Percentiles rank a stretch among this genome's conserved stretches.
phyloP scores from a whole-genome alignment of 2,888 invertebrate species.

The Brenthis ino region DNA sequence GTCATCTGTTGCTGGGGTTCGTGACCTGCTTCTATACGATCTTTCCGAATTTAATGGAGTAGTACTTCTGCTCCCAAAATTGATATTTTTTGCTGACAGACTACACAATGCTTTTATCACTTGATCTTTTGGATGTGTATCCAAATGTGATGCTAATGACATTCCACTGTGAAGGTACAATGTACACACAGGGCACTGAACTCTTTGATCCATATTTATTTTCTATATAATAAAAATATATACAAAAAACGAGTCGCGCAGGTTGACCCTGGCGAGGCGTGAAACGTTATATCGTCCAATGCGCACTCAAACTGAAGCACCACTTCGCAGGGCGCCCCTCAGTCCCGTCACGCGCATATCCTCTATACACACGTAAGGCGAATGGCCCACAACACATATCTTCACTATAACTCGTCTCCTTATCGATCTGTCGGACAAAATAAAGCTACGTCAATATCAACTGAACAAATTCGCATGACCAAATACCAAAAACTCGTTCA shows the following conservation, averaged over 20 bases:
- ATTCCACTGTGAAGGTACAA: conserved; percentile 92
- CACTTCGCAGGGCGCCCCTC: conserved; percentile 58
- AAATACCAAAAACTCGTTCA: conserved; percentile 67
- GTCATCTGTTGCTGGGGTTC: conserved; percentile 68
- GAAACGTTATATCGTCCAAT: conserved; percentile 55
- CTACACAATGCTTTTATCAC: conserved; percentile 89
- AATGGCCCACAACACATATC: conserved; percentile 69
- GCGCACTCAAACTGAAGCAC: conserved; percentile 59
- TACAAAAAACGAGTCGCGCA: conserved; percentile 43
- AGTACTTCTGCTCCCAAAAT: conserved; percentile 67
- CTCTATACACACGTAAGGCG: conserved; percentile 67
- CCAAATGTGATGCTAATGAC: conserved; percentile 89
- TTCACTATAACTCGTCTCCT: conserved; percentile 67
- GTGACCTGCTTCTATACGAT: conserved; percentile 69
- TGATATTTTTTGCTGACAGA: conserved; percentile 70
- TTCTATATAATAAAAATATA: conserved; percentile 43
- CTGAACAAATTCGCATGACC: conserved; percentile 54
- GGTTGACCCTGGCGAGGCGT: conserved; percentile 45
- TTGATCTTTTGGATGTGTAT: conserved; percentile 94
- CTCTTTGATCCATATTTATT: conserved; percentile 69
- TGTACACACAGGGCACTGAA: conserved; percentile 92
- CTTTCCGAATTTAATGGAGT: conserved; percentile 69
- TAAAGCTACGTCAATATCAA: conserved; percentile 63
- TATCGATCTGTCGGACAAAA: conserved; percentile 80
- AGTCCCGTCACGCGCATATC: conserved; percentile 68